These are phyloP conservation scores for Syngnathus rostellatus DNA, from an alignment of 2,797 vertebrate genomes.

Conservation along the genomic window DNA sequence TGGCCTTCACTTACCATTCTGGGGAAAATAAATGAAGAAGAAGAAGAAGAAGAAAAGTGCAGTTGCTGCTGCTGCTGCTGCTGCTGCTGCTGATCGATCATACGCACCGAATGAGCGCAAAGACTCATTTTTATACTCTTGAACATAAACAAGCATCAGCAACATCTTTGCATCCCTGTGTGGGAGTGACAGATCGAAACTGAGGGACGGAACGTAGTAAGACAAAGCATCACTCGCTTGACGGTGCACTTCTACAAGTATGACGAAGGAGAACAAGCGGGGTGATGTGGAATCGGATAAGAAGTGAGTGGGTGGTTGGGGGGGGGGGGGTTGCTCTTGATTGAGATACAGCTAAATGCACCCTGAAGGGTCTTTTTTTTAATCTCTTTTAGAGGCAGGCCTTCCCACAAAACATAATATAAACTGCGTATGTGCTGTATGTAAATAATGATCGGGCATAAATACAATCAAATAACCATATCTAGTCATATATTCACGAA, in stretches of 20 bases:
- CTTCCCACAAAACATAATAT: no score
- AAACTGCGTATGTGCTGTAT: no score
- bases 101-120: neutral
- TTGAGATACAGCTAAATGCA: neutral
- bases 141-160: conserved; percentile 4
- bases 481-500: no score
- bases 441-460: no score
- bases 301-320: conserved; percentile 29
- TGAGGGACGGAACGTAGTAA: neutral
- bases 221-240: neutral
- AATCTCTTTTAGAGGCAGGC: no score
- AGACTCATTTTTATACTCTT: conserved; percentile 33
- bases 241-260: conserved; percentile 31
- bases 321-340: conserved; percentile 39
- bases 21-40: conserved; percentile 10
- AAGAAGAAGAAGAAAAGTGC: conserved; percentile 22
- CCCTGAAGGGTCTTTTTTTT: no score
- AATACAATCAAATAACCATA: no score
- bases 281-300: conserved; percentile 15
- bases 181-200: neutral
- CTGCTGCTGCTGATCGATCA: conserved; percentile 10
- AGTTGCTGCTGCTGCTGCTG: conserved; percentile 12
- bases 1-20: conserved; percentile 43
- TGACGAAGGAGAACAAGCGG: conserved; percentile 4
- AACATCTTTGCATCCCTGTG: neutral